Evolutionary conservation across 2,797 vertebrate genomes (phyloP).

Genomic region (Lagorchestes hirsutus): DNA sequence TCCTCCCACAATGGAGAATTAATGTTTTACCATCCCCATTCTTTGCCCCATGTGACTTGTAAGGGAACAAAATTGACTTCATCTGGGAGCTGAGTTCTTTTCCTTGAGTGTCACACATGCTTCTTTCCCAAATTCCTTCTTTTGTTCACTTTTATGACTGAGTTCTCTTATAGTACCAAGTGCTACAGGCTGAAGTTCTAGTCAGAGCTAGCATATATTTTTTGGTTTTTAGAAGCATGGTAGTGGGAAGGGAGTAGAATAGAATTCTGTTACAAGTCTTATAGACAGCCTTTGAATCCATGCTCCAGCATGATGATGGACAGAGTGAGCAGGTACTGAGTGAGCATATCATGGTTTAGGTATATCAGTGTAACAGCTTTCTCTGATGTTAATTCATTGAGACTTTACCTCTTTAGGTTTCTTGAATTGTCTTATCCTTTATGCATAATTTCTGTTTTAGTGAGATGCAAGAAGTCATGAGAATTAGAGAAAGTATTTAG

Average conservation of each 20-base stretch:
- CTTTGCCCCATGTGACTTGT: background rate
- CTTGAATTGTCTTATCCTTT: background rate
- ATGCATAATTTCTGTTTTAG: background rate
- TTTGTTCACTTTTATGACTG: background rate
- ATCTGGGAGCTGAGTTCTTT: background rate
- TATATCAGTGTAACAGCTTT: background rate
- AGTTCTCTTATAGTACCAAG: background rate
- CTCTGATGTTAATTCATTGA: background rate
- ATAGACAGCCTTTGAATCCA: background rate
- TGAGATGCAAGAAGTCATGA: background rate
- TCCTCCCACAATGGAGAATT: background rate
- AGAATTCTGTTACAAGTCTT: background rate
- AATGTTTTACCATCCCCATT: background rate
- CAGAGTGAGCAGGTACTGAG: background rate
- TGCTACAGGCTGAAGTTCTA: background rate
- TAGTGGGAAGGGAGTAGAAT: background rate
- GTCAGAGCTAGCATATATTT: background rate
- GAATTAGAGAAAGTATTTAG: background rate
- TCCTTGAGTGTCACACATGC: background rate
- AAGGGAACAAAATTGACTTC: background rate
- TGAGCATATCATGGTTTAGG: background rate
- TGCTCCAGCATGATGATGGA: background rate
- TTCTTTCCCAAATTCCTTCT: background rate
- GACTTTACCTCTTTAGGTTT: background rate
- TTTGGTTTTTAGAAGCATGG: background rate